Base-by-base conservation (phyloP, 2,113 vertebrate genomes). In the Leptodactylus fuscus region DNA sequence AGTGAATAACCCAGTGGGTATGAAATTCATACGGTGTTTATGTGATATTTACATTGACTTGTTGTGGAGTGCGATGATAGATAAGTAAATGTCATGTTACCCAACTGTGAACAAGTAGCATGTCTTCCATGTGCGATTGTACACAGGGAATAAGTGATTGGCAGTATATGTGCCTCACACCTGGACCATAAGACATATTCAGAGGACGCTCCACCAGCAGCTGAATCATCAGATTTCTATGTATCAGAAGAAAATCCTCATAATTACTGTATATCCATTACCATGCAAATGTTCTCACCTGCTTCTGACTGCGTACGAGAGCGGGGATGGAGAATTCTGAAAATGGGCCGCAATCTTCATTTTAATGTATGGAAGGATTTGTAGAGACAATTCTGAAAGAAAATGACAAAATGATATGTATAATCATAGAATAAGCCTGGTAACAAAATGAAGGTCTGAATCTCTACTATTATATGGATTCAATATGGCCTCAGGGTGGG, bases 261-360 rank as follows among this genome's bases (percentile, higher is more conserved):
- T 75, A 75, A 75, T 75, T 29, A 32, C 62, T 67, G 5, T 34
- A 18, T 49, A 75, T 75, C 41, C 6, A 75, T 48, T 75, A 75
- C 71, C 44, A 75, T 75, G 71, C 44, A 75, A 75, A 75, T 75
- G 44, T 48, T 18, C 44, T 75, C 71, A 48, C 71, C 71, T 48
- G 71, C 71, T 16, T 24, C 71, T 48, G 24, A 48, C 12, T 15
- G 44, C n/a, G 44, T 46, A 27, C 2, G 24, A 29, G 16, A 74
- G 70, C 2, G 9, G 34, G n/a, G 38, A 20, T 38, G 6, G 22
- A 46, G 15, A 46, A 74, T 6, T 15, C 36, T 24, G 46, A 11
- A 75, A 29, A 48, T 49, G 71, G 15, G 12, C 22, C 2, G n/a
- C 24, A 75, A 75, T 75, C 38, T 27, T 24, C 70, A 44, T 74